Conservation (phyloP, 2,113 vertebrate genomes). For the Crypturellus undulatus region DNA sequence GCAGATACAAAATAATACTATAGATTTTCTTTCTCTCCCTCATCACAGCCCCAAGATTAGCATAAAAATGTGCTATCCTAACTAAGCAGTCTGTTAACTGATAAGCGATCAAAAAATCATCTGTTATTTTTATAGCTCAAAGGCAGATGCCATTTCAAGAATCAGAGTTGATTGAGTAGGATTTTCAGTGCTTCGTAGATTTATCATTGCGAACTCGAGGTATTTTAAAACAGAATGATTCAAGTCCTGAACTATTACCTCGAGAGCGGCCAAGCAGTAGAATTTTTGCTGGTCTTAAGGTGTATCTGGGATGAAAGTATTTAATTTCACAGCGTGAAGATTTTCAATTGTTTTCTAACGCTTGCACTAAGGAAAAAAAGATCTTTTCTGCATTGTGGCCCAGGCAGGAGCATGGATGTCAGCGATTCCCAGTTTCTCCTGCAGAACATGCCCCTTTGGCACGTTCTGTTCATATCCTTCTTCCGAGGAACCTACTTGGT, state of each 20-base stretch:
- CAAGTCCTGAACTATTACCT: slow-evolving; percentile 78
- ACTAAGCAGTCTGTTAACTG: slow-evolving; percentile 88
- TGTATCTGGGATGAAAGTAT: slow-evolving; percentile 71
- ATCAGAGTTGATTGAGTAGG: slow-evolving; percentile 82
- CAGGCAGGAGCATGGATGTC: slow-evolving; percentile 61
- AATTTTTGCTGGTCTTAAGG: slow-evolving; percentile 70
- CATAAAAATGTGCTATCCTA: slow-evolving; percentile 87
- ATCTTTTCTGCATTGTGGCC: slow-evolving; percentile 60
- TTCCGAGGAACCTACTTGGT: slow-evolving; percentile 14
- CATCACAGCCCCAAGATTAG: slow-evolving; percentile 81
- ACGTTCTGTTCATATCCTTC: slow-evolving; percentile 12
- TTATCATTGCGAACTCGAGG: slow-evolving; percentile 80
- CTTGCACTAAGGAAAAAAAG: slow-evolving; percentile 61
- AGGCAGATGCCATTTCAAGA: slow-evolving; percentile 85
- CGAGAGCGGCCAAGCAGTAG: slow-evolving; percentile 76
- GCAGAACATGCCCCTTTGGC: slow-evolving; percentile 48
- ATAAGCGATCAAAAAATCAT: slow-evolving; percentile 89
- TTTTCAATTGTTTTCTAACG: slow-evolving; percentile 62
- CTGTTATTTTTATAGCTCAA: slow-evolving; percentile 88
- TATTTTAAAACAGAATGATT: slow-evolving; percentile 81
- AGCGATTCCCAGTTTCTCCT: slow-evolving; percentile 70
- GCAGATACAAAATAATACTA: slow-evolving; percentile 68
- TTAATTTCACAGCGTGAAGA: slow-evolving; percentile 73
- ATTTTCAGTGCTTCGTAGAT: slow-evolving; percentile 79
- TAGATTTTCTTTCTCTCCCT: slow-evolving; percentile 59